Conservation (phyloP, 2,113 vertebrate genomes). For the Pseudorhombus dupliciocellatus region DNA sequence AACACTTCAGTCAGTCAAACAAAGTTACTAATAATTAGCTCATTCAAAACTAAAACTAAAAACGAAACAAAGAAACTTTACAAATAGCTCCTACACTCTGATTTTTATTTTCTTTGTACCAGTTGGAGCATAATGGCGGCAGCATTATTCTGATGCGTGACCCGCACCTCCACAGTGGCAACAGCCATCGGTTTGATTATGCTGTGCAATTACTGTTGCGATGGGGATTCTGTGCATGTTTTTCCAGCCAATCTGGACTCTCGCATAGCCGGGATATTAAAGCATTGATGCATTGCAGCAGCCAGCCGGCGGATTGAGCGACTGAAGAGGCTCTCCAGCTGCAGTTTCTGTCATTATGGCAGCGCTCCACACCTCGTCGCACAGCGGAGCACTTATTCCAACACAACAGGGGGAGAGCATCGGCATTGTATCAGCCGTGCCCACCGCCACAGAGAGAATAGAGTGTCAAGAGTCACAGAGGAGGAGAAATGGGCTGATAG, state of each 20-base stretch:
- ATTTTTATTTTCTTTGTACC: not conserved
- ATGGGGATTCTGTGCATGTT: conserved; percentile 20
- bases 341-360: conserved; percentile 67
- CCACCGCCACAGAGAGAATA: conserved; percentile 49
- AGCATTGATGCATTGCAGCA: conserved; percentile 65
- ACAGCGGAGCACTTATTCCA: conserved; percentile 68
- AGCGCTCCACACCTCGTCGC: conserved; percentile 62
- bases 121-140: not conserved
- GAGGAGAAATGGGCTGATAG: conserved; percentile 57
- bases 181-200: conserved; percentile 39
- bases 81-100: not conserved
- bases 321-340: conserved; percentile 66
- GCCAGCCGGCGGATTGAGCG: conserved; percentile 53
- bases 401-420: conserved; percentile 61
- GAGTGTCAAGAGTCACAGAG: conserved; percentile 64
- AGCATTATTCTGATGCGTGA: conserved; percentile 25
- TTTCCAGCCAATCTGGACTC: conserved; percentile 47
- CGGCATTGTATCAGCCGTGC: conserved; percentile 62
- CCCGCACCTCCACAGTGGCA: conserved; percentile 16
- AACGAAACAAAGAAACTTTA: no score
- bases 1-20: no score
- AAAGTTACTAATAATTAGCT: no score
- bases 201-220: conserved; percentile 26
- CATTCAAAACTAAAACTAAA: no score
- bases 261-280: conserved; percentile 45